Percentiles rank a stretch among this genome's conserved stretches.
These are phyloP conservation scores for Myiozetetes cayanensis DNA, from an alignment of 2,113 vertebrate species.

Conservation along the genomic window DNA sequence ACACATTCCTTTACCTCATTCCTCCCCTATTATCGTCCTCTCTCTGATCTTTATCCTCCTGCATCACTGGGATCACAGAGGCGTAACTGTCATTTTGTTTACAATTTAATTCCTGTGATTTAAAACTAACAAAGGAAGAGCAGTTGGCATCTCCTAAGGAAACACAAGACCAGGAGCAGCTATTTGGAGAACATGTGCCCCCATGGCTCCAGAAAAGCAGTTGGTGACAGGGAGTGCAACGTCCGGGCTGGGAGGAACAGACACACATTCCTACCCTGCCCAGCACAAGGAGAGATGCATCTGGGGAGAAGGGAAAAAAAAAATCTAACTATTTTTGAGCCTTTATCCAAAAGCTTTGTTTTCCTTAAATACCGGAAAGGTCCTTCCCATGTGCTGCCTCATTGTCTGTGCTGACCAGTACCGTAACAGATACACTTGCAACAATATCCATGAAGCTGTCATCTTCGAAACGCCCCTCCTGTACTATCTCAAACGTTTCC, in stretches of 20 bases:
- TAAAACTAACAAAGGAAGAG: not conserved
- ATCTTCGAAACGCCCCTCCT: not conserved
- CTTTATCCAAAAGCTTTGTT: not conserved
- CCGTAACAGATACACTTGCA: not conserved
- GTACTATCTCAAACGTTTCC: not conserved
- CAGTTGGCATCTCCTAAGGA: not conserved
- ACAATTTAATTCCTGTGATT: not conserved
- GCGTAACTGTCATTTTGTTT: not conserved
- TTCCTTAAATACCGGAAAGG: not conserved
- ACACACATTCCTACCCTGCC: not conserved
- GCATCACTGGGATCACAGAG: not conserved
- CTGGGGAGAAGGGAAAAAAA: not conserved
- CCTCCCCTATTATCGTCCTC: not conserved
- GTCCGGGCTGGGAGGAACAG: not conserved
- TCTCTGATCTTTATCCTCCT: not conserved
- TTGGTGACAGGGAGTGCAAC: not conserved
- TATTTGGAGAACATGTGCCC: not conserved
- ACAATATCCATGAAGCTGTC: not conserved
- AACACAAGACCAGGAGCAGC: not conserved
- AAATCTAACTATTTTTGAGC: not conserved
- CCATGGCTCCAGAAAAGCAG: accelerated
- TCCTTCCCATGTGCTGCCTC: not conserved
- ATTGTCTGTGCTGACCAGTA: not conserved
- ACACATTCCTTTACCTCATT: not conserved
- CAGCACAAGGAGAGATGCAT: not conserved